These are phyloP conservation scores for Montipora efflorescens DNA, from an alignment of 64 coral and sea anemone genomes.

Conservation along the genomic window DNA sequence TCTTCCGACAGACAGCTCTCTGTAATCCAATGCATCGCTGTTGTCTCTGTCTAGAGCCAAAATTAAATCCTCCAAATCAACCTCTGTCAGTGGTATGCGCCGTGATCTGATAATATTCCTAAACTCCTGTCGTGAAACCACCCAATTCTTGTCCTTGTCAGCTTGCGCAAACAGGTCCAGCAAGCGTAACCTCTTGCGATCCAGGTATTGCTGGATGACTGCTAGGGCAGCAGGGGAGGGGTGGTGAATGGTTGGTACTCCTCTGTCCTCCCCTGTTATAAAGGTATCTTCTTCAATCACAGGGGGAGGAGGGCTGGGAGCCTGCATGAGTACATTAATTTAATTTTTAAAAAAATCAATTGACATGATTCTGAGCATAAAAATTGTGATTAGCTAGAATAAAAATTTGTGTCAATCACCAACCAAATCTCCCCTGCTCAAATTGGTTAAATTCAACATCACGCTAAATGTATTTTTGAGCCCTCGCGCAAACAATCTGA, in stretches of 20 bases:
- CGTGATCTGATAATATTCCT: conserved; percentile 81
- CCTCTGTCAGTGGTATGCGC: conserved; percentile 81
- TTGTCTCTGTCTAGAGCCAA: conserved; percentile 85
- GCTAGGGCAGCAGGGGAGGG: conserved; percentile 90
- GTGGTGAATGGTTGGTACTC: conserved; percentile 88
- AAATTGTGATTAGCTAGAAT: too few species aligned
- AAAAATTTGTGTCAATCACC: too few species aligned
- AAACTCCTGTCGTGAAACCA: conserved; percentile 82
- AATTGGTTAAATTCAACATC: too few species aligned
- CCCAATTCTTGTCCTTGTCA: conserved; percentile 98
- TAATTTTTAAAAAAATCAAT: too few species aligned
- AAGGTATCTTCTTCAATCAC: conserved; percentile 65
- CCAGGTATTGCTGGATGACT: conserved; percentile 84
- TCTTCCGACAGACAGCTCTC: conserved; percentile 81
- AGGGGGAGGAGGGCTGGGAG: conserved; percentile 27
- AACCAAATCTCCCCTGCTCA: too few species aligned
- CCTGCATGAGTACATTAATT: not conserved
- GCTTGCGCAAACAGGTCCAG: conserved; percentile 92
- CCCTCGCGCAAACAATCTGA: too few species aligned
- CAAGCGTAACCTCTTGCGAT: conserved; percentile 76
- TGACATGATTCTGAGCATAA: too few species aligned
- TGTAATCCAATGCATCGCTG: conserved; percentile 90
- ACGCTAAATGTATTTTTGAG: too few species aligned
- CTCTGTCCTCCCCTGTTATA: conserved; percentile 81
- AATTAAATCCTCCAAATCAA: conserved; percentile 92